Evolutionary conservation across 2,113 vertebrate species (phyloP), one percentile per base, ranked within the genome.

Genomic region (Carettochelys insculpta): DNA sequence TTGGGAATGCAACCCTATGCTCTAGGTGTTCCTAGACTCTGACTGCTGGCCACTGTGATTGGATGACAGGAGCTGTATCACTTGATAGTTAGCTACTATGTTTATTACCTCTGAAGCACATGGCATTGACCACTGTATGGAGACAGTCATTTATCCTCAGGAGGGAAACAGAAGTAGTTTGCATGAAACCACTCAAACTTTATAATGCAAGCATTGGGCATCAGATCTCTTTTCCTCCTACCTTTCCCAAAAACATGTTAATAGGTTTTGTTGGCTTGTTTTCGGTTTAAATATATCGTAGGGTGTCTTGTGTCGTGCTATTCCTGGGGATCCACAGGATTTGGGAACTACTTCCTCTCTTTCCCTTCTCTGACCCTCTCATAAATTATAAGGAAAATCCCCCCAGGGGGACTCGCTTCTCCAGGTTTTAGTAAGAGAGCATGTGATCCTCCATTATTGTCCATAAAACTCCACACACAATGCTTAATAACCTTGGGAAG

Each of bases 331-430:
- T n/a, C n/a, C n/a, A n/a, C n/a, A n/a, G n/a, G n/a, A n/a, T n/a
- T n/a, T n/a, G n/a, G n/a, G n/a, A n/a, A n/a, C n/a, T n/a, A n/a
- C 48, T 50, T 65, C 61, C 61, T 65, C 6, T 81, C 52, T 94
- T 38, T 3, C 5, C 4, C 4, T 89, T 92, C 76, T 50, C 8
- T n/a, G 1, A 68, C 47, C 54, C 19, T n/a, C 80, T 61, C 73
- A 76, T 48, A 10, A 34, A 17, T 85, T 88, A n/a, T 41, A 16
- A 92, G 89, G 86, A 78, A 5, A 65, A 48, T 3, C 1, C 1
- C 81, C n/a, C 5, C 71, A 13, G 41, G 34, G 81, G 0, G 43
- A 50, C 29, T 79, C 78, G 22, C 14, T 88, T 3, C 3, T 13
- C 6, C 0, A 2, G 58, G 13, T 38, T 38, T 5, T 61, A 12